A percentile compares a stretch with the other conserved stretches of the same genome.
These are phyloP conservation scores for Augochlorella aurata DNA, from an alignment of 2,888 invertebrate genomes.

Conservation along the genomic window DNA sequence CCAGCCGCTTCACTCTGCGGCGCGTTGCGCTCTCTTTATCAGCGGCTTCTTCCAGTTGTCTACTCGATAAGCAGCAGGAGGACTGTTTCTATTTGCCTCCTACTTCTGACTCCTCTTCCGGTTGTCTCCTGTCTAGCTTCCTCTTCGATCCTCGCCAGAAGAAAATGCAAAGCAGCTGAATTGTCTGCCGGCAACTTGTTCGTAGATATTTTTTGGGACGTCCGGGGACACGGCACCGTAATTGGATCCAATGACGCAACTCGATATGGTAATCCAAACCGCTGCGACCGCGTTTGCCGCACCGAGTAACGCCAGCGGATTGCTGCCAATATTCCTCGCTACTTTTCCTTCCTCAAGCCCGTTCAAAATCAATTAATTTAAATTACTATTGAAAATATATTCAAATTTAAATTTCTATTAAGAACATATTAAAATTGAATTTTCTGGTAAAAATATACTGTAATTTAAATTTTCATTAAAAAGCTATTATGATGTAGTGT, in stretches of 20 bases:
- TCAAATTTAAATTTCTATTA: too few relatives aligned
- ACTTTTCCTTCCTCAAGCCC: background rate
- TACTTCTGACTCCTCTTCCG: background rate
- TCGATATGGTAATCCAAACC: conserved; percentile 49
- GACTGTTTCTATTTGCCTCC: background rate
- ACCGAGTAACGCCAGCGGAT: conserved; percentile 39
- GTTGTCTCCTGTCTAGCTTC: background rate
- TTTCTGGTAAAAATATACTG: too few relatives aligned
- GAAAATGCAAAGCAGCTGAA: conserved; percentile 64
- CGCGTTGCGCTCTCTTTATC: conserved; percentile 48
- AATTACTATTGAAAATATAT: too few relatives aligned
- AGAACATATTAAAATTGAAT: too few relatives aligned
- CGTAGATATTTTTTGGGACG: conserved; percentile 46
- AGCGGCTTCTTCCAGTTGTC: conserved; percentile 58
- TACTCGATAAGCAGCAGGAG: background rate
- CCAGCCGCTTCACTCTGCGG: conserved; percentile 37
- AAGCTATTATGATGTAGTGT: too few relatives aligned
- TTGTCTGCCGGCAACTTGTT: conserved; percentile 58
- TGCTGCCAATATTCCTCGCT: background rate
- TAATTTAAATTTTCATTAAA: too few relatives aligned
- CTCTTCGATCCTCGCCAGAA: background rate
- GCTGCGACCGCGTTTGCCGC: conserved; percentile 28
- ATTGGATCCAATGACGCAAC: conserved; percentile 62
- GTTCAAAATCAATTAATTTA: too few relatives aligned
- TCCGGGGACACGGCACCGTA: conserved; percentile 36